Base-by-base conservation (phyloP, 1,140 invertebrate genomes). In the Drosophila sproati region DNA sequence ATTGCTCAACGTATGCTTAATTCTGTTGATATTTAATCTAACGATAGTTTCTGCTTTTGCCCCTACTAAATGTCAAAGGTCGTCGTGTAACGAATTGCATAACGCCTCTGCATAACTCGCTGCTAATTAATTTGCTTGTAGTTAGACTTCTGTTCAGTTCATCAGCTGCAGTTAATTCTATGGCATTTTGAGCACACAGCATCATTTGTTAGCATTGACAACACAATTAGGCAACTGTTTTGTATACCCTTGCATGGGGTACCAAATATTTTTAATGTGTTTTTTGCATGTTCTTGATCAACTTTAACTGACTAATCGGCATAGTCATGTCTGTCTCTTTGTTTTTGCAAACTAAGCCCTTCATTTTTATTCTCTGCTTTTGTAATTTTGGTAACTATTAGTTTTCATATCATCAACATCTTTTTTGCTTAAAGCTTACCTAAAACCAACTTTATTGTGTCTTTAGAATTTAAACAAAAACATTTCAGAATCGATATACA, bases 1-100 rank as follows among this genome's bases (percentile, higher is more conserved):
- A 45, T 88, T 87, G 83, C 85, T 69, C 80, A 88, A 89, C 52
- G 62, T 20, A 37, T 52, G 63, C 61, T 34, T 77, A 73, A 79
- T 78, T 63, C 63, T 52, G 77, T 83, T 87, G 83, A 83, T 83
- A 87, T 87, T 87, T 88, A 88, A 80, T 47, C 74, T 61, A 69
- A 37, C 72, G 59, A 31, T 12, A 55, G 3, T 48, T 55, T 45
- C 32, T 28, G 5, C 39, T 48, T 29, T 32, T 57, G 48, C 20
- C 20, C 20, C 20, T 51, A 39, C 39, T 80, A 68, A 64, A 74
- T 82, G 82, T 77, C 80, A 82, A 71, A 88, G 83, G 78, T 82
- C 73, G 52, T 12, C 32, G 57, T 43, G 43, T 34, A 34, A 52
- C 67, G 41, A 59, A 52, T 75, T 67, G 64, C 74, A 60, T 71